These are phyloP conservation scores for Drosophila lutescens DNA, from an alignment of 2,888 invertebrate genomes.

Conservation along the genomic window DNA sequence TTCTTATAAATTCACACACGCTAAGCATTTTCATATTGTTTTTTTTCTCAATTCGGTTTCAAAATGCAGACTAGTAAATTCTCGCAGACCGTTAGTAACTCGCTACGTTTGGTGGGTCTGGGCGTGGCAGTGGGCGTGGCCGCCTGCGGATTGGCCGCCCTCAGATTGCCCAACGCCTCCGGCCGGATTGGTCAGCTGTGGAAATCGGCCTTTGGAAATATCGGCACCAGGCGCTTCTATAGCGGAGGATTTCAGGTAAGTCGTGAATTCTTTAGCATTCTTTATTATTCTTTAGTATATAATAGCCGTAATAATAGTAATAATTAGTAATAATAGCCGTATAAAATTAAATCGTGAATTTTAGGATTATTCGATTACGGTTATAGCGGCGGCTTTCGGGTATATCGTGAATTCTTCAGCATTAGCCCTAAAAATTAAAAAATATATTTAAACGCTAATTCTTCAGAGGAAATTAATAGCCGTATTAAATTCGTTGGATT, in stretches of 20 bases:
- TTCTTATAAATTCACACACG: neutral
- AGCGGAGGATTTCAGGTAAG: constrained; percentile 15
- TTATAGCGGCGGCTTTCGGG: no score
- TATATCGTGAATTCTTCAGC: no score
- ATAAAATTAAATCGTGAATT: no score
- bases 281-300: no score
- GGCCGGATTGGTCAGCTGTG: constrained; percentile 1
- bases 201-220: neutral
- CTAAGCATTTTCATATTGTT: neutral
- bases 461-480: no score
- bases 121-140: constrained; percentile 14
- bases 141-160: constrained; percentile 1
- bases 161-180: constrained; percentile 1
- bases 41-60: neutral
- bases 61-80: constrained; percentile 10
- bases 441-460: no score
- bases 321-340: no score
- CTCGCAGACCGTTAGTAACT: neutral
- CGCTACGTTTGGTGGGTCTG: constrained; percentile 2
- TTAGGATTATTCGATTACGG: no score
- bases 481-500: no score
- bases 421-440: no score
- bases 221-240: neutral
- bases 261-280: neutral
- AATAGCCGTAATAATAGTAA: no score